Percentiles rank a stretch among this genome's conserved stretches.
These are phyloP conservation scores for Cyphomyrus plagiostoma DNA, from an alignment of 2,113 vertebrate species.

Conservation along the genomic window DNA sequence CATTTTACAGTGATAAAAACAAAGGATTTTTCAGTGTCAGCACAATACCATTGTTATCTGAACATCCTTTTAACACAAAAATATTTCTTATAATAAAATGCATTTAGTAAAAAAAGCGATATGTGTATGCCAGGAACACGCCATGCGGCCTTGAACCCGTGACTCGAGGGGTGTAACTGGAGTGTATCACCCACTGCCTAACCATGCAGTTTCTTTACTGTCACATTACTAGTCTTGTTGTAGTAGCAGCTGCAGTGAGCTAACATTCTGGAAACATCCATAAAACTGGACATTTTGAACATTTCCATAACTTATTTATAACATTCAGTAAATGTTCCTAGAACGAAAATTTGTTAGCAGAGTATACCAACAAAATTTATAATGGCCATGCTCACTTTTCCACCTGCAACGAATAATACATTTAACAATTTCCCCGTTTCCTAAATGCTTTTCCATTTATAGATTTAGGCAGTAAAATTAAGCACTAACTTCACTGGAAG, in stretches of 20 bases:
- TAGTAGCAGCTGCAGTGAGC: neutral
- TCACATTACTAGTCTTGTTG: neutral
- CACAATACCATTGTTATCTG: neutral
- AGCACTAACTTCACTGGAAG: neutral
- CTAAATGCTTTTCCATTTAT: neutral
- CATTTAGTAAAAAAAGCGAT: neutral
- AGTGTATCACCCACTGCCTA: neutral
- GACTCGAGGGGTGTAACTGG: neutral
- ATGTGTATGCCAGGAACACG: neutral
- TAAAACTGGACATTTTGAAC: neutral
- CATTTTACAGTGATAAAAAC: neutral
- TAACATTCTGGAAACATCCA: neutral
- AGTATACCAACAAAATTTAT: neutral
- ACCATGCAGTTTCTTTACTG: neutral
- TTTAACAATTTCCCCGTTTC: neutral
- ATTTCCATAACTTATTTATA: neutral
- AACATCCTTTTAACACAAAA: neutral
- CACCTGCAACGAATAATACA: neutral
- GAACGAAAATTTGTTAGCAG: neutral
- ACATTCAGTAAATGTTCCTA: neutral
- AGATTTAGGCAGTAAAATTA: neutral
- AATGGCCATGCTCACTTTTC: neutral
- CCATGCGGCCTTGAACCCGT: neutral
- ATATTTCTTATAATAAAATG: neutral
- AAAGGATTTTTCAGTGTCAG: neutral